Percentiles rank a stretch among this genome's conserved stretches.
Evolutionary conservation across 2,797 vertebrate genomes (phyloP).

Genomic region (Agapornis canus): DNA sequence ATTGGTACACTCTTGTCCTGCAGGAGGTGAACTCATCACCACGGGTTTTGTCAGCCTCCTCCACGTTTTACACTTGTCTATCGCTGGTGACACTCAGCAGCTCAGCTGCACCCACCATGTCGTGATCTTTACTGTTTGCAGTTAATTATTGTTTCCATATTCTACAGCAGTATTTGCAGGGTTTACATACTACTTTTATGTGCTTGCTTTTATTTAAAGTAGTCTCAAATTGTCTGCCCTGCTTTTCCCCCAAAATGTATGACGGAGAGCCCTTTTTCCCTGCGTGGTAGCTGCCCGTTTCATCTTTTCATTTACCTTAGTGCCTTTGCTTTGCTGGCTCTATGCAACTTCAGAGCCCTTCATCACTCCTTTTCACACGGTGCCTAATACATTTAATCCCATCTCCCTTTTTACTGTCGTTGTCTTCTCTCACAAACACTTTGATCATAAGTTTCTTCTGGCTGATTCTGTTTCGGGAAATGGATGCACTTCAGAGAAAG

Average conservation of each 20-base stretch:
- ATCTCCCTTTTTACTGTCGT: not conserved
- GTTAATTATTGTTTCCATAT: too few species aligned
- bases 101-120: not conserved
- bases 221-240: not conserved
- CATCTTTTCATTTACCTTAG: not conserved
- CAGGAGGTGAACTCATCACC: not conserved
- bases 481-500: not conserved
- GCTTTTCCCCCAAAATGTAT: accelerated
- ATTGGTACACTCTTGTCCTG: not conserved
- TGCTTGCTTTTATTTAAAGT: not conserved
- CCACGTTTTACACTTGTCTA: accelerated
- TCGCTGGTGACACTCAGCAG: not conserved
- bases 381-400: not conserved
- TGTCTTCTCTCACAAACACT: not conserved
- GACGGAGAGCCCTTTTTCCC: accelerated
- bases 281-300: not conserved
- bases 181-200: too few species aligned
- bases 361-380: accelerated
- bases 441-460: not conserved
- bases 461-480: not conserved
- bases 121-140: not conserved
- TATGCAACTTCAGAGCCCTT: not conserved
- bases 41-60: accelerated
- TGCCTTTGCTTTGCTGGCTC: not conserved
- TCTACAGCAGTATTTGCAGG: not conserved